Evolutionary conservation across 2,797 vertebrate species (phyloP), one percentile per base, ranked within the genome.

Genomic region (Tarsius wallacei): DNA sequence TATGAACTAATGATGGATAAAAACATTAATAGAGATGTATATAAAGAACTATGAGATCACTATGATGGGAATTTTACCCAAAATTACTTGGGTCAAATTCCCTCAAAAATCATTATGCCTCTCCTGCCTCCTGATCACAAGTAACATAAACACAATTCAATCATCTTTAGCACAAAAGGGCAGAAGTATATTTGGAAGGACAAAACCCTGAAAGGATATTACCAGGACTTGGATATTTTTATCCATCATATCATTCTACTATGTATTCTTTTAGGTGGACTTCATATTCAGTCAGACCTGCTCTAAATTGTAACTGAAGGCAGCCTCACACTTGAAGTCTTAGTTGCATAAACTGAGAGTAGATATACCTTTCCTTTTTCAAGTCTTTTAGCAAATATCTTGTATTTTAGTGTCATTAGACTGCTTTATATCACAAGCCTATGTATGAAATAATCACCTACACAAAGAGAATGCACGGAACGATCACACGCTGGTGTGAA

Each of bases 121-220:
- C 0, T 4, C 12, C 0, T 74, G 1, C 1, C 0, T 0, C 84
- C 61, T 15, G 17, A 0, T 22, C 22, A 70, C 13, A 78, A 80
- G 49, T 21, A 49, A 26, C 7, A 28, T 5, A 26, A 49, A 59
- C 3, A 4, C 4, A 16, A 63, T 21, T 51, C 22, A 74, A 4
- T 74, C 11, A 78, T n/a, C 31, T 78, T 47, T 55, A 61, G 12
- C 5, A 81, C 74, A n/a, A 53, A 26, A 28, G 11, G 36, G 10
- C 47, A 80, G 24, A 59, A 78, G 42, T 26, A 51, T 15, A 59
- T 53, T 86, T 61, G 17, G 8, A 7, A 15, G 8, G 31, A 59
- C 33, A 42, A 87, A 71, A 49, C 11, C 4, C 5, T 49, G 31
- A 68, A 57, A 6, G 2, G 2, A 8, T 6, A 73, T 2, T 26